Base-by-base conservation (phyloP, 2,888 invertebrate species). In the Amblyteles armatorius region DNA sequence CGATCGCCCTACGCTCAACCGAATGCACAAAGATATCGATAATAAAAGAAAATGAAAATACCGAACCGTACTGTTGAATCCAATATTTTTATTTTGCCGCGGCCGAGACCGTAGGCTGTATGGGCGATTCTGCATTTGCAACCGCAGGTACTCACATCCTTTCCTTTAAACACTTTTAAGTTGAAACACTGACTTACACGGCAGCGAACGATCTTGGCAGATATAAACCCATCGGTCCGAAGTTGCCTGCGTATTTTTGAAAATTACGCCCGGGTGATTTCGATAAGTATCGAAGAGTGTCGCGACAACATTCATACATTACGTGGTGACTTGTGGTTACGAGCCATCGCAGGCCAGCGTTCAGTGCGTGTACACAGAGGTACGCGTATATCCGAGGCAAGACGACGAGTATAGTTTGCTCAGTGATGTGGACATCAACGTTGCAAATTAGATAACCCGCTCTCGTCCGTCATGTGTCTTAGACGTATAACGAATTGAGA, bases 361-460 rank as follows among this genome's bases (percentile, higher is more conserved):
- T 9, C 6, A 57, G 57, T 72, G 40, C 40, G 33, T 40, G 65
- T 65, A 65, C 19, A 33, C 36, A 65, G 22, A 60, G 3, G 33
- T 33, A 36, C 65, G n/a, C 73, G 74, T 29, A 9, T 2, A 60
- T 60, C 60, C 0, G 44, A 16, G 16, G 2, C 13, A 44, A 9
- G 33, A 72, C 63, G 36, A 36, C 48, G 55, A 57, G 5, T 7
- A 73, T 22, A 73, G 40, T 26, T 60, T 65, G n/a, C 26, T 7
- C 52, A 65, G 89, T 90, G 88, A 92, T 92, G 92, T 90, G 90
- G 89, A 88, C 88, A 87, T 79, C 65, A 65, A 87, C 87, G 84
- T 90, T 89, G 85, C 88, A 87, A 89, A 89, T 90, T 86, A 92
- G 91, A 91, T 93, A 93, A 92, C 63, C 63, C 91, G 89, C 84